Base-by-base conservation (phyloP, 2,888 invertebrate genomes). In the Blera fallax region DNA sequence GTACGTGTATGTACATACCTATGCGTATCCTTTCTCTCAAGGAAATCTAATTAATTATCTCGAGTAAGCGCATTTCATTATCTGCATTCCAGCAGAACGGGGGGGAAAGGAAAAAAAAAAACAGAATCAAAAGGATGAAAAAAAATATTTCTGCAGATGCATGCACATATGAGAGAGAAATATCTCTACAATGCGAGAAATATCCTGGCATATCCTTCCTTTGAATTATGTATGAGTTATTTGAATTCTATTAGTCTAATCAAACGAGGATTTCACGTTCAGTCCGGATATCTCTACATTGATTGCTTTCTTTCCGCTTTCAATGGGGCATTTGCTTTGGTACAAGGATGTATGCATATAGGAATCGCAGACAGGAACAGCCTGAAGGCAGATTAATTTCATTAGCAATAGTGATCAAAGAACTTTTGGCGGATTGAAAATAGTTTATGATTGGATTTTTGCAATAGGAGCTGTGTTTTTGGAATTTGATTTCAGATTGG, bases 231-330 rank as follows among this genome's bases (percentile, higher is more conserved):
- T 69, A 70, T 78, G 69, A 78, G 69, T 64, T 72, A 65, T 79
- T 72, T 72, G 64, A 79, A 79, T 79, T 72, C 79, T 72, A 72
- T 79, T 72, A 65, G 72, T 45, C 65, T 79, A 72, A 64, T 79
- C 79, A 72, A 72, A 72, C n/a, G 56, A 56, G 72, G 56, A 64
- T 64, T 79, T 79, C 69, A 52, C 43, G 54, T 54, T 40, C 60
- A 58, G 69, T 45, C 14, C 29, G 54, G 27, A 8, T 7, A 6
- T 37, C 21, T 37, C 14, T 40, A 34, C 18, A 56, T 18, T 45
- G 64, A 74, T 65, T 64, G 74, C 32, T 74, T 56, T 32, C 34
- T 74, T 74, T 65, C 6, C 14, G 54, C 45, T 52, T 60, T 43
- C 34, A 72, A 24, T 45, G 45, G 10, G 21, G 32, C 10, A 40